These are phyloP conservation scores for Cottus gobio DNA, from an alignment of 2,113 vertebrate species.

Conservation along the genomic window DNA sequence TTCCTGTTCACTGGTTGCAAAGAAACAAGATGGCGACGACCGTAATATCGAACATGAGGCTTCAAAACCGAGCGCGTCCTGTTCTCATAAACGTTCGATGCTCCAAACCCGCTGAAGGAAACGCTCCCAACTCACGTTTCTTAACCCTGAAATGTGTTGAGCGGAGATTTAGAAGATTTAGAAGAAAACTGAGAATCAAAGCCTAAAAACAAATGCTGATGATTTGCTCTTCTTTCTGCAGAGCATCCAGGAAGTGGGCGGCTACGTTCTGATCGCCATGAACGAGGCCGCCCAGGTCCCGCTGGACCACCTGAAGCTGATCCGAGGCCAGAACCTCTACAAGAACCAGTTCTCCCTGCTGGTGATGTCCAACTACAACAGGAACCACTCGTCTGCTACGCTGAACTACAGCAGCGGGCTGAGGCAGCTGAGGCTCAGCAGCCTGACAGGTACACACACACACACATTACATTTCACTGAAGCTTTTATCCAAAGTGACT, in stretches of 20 bases:
- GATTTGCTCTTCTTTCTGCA: conserved; percentile 55
- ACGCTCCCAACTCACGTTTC: no score
- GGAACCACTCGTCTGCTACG: conserved; percentile 32
- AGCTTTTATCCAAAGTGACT: no score
- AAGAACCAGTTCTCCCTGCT: conserved; percentile 85
- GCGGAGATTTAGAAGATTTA: no score
- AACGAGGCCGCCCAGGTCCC: conserved; percentile 87
- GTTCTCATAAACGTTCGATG: no score
- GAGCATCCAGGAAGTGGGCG: conserved; percentile 93
- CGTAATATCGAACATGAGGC: no score
- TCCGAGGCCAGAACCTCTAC: conserved; percentile 90
- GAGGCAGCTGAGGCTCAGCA: conserved; percentile 85
- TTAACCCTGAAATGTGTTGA: no score
- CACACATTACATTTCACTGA: no score
- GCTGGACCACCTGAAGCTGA: conserved; percentile 89
- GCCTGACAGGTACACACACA: conserved; percentile 84
- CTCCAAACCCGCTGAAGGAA: no score
- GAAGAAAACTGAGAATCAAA: no score
- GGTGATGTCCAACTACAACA: conserved; percentile 89
- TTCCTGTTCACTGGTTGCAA: no score
- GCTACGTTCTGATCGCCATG: conserved; percentile 92
- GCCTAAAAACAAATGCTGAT: no score
- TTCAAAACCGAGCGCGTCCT: neutral
- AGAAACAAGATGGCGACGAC: no score
- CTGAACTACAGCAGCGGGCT: conserved; percentile 81